Evolutionary conservation across 2,797 vertebrate species (phyloP).

Genomic region (Takifugu rubripes): DNA sequence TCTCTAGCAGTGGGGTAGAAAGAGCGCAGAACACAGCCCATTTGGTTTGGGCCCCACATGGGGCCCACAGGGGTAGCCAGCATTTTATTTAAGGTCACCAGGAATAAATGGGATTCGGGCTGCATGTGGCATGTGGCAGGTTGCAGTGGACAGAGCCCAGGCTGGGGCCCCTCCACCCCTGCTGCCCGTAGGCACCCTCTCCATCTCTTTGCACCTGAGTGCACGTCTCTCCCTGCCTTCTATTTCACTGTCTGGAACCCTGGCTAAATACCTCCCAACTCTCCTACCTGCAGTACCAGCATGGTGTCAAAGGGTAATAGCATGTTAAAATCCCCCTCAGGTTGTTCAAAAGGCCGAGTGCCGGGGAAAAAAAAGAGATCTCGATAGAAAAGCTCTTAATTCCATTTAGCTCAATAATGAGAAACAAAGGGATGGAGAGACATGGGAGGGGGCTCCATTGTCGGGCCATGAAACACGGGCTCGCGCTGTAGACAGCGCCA

Average conservation of each 20-base stretch:
- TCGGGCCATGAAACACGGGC: slow-evolving; percentile 51
- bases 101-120: slow-evolving; percentile 81
- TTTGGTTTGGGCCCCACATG: slow-evolving; percentile 76
- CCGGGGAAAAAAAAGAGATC: slow-evolving; percentile 41
- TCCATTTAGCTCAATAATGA: slow-evolving; percentile 66
- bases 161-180: slow-evolving; percentile 68
- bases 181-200: slow-evolving; percentile 68
- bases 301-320: slow-evolving; percentile 75
- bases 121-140: slow-evolving; percentile 76
- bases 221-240: slow-evolving; percentile 64
- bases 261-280: slow-evolving; percentile 68
- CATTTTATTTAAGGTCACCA: slow-evolving; percentile 83
- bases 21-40: slow-evolving; percentile 69
- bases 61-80: slow-evolving; percentile 79
- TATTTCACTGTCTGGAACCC: slow-evolving; percentile 64
- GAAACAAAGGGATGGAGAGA: slow-evolving; percentile 51
- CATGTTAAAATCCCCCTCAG: slow-evolving; percentile 75
- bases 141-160: slow-evolving; percentile 70
- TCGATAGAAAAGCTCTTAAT: slow-evolving; percentile 68
- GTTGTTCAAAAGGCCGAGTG: slow-evolving; percentile 68
- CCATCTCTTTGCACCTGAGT: slow-evolving; percentile 67
- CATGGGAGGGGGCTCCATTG: slow-evolving; percentile 38
- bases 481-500: slow-evolving; percentile 51
- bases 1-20: slow-evolving; percentile 80
- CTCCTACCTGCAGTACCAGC: slow-evolving; percentile 56